These are phyloP conservation scores for Bothrops jararaca DNA, from an alignment of 2,113 vertebrate species.

Conservation along the genomic window DNA sequence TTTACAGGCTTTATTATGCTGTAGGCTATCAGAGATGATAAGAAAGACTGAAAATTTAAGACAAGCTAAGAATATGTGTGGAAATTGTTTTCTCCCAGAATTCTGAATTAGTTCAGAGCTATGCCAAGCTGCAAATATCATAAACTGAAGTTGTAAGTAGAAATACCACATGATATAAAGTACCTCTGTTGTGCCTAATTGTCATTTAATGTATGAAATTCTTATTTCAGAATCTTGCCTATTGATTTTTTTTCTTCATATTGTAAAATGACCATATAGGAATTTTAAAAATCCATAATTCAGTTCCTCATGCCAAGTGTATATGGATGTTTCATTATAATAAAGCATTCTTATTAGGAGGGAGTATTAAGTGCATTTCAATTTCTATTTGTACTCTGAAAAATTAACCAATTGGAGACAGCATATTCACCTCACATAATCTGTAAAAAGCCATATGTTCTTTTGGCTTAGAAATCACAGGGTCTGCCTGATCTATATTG, in stretches of 20 bases:
- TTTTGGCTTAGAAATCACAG: neutral
- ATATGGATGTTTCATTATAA: neutral
- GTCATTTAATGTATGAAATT: neutral
- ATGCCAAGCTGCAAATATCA: neutral
- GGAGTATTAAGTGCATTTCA: neutral
- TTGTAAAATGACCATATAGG: neutral
- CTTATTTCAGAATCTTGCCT: neutral
- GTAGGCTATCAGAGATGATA: neutral
- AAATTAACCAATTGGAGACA: neutral
- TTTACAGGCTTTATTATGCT: neutral
- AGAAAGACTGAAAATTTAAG: neutral
- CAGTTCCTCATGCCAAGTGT: neutral
- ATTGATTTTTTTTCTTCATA: neutral
- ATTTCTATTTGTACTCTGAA: neutral
- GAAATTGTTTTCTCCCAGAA: neutral
- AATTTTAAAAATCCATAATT: neutral
- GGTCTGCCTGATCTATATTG: neutral
- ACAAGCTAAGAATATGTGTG: neutral
- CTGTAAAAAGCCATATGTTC: neutral
- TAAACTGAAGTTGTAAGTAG: neutral
- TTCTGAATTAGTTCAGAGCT: neutral
- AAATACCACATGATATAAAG: neutral
- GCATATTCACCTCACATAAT: neutral
- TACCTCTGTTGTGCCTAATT: neutral
- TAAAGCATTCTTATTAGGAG: neutral